phyloP scores from a whole-genome alignment of 2,888 invertebrate genomes.

The Watsonalla cultraria region DNA sequence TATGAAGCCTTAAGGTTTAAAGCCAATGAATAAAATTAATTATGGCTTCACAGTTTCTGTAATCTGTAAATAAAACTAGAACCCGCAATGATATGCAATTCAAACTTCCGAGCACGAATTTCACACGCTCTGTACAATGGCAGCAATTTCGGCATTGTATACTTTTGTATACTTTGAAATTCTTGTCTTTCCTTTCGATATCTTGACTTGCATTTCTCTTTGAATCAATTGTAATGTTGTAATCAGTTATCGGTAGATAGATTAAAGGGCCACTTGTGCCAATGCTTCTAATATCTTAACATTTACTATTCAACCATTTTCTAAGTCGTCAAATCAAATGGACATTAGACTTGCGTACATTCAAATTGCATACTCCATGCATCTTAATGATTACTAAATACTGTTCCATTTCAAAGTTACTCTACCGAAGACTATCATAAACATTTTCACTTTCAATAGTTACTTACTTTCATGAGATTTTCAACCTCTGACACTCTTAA shows the following conservation, averaged over 20 bases:
- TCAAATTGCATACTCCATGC: no score
- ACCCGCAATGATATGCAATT: slow-evolving; percentile 27
- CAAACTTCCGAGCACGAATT: slow-evolving; percentile 30
- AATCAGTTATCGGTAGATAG: not conserved
- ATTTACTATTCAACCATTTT: not conserved
- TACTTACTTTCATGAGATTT: slow-evolving; percentile 31
- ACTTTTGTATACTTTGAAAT: slow-evolving; percentile 7
- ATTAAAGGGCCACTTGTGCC: not conserved
- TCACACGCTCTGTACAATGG: slow-evolving; percentile 49
- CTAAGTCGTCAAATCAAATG: not conserved
- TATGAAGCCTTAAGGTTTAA: slow-evolving; percentile 9
- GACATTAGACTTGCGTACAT: not conserved
- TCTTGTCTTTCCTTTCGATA: not conserved
- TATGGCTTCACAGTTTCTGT: slow-evolving; percentile 25
- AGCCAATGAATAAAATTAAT: slow-evolving; percentile 13
- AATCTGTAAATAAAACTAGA: slow-evolving; percentile 26
- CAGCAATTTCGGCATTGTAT: slow-evolving; percentile 28
- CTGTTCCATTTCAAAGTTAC: no score
- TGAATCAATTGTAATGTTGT: slow-evolving; percentile 31
- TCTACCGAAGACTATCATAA: slow-evolving; percentile 9
- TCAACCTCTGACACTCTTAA: no score
- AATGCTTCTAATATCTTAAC: not conserved
- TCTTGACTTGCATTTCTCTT: slow-evolving; percentile 19
- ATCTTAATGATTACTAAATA: no score
- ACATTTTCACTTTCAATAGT: slow-evolving; percentile 32